A percentile compares a stretch with the other conserved stretches of the same genome.
Evolutionary conservation across 2,797 vertebrate genomes (phyloP).

Genomic region (Halcyon chelicuti): DNA sequence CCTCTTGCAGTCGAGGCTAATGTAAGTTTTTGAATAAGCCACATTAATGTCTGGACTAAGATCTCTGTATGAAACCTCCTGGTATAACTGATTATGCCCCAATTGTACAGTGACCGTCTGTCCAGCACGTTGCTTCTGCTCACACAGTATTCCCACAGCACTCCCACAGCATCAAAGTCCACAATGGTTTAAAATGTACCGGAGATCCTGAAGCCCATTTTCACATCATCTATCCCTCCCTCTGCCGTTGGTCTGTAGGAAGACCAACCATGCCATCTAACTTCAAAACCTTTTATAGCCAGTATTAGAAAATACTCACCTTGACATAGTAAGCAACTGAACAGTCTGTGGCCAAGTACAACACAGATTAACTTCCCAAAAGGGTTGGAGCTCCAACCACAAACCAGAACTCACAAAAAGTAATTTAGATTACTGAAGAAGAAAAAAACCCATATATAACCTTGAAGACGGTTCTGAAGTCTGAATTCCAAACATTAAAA

Average conservation of each 20-base stretch:
- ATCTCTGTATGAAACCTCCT: neutral
- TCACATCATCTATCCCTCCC: neutral
- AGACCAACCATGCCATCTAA: neutral
- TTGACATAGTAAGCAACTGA: neutral
- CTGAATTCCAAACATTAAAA: neutral
- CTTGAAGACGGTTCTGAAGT: neutral
- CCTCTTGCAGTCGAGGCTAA: neutral
- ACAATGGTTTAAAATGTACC: neutral
- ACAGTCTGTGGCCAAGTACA: no score
- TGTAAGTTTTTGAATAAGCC: neutral
- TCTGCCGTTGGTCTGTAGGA: neutral
- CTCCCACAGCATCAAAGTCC: neutral
- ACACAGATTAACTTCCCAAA: neutral
- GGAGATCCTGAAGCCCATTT: neutral
- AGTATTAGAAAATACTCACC: neutral
- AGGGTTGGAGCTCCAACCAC: neutral
- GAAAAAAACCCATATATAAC: neutral
- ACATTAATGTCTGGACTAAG: neutral
- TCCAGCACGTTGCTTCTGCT: neutral
- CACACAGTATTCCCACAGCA: neutral
- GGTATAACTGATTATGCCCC: neutral
- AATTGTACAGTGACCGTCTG: neutral
- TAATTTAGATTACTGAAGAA: neutral
- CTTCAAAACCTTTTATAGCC: neutral
- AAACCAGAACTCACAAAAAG: neutral